Conservation (phyloP, 2,797 vertebrate genomes). For the Mionectes olivaceus region DNA sequence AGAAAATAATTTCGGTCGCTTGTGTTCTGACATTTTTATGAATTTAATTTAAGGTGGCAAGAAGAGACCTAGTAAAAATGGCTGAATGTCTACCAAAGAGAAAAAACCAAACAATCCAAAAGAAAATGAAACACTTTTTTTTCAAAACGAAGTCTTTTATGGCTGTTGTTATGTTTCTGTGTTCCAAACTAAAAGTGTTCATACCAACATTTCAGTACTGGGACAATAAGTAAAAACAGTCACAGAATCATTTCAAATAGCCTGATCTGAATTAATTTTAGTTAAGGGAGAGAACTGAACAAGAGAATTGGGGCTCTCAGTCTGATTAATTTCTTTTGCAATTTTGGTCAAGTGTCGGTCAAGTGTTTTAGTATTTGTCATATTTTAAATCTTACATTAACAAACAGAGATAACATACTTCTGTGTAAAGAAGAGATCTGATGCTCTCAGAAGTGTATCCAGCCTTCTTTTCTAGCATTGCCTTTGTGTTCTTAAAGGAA, state of each 20-base stretch:
- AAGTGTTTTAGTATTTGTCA: background rate
- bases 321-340: background rate
- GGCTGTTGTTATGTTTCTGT: slow-evolving; percentile 24
- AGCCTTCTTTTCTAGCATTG: background rate
- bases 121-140: slow-evolving; percentile 72
- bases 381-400: background rate
- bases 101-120: slow-evolving; percentile 34
- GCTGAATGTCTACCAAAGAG: slow-evolving; percentile 12
- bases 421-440: background rate
- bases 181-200: slow-evolving; percentile 1
- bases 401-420: background rate
- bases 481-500: background rate
- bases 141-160: slow-evolving; percentile 30
- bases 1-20: slow-evolving; percentile 37
- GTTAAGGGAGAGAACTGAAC: background rate
- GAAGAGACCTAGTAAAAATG: slow-evolving; percentile 52
- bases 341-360: background rate
- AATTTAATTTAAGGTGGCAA: slow-evolving; percentile 65
- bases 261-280: slow-evolving; percentile 8
- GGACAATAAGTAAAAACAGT: slow-evolving; percentile 22
- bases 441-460: background rate
- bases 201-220: background rate
- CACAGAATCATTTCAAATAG: background rate
- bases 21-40: slow-evolving; percentile 45
- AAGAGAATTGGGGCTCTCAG: background rate